Evolutionary conservation across 2,888 invertebrate species (phyloP), one percentile per base, ranked within the genome.

Genomic region (Scaptomyza reducta): DNA sequence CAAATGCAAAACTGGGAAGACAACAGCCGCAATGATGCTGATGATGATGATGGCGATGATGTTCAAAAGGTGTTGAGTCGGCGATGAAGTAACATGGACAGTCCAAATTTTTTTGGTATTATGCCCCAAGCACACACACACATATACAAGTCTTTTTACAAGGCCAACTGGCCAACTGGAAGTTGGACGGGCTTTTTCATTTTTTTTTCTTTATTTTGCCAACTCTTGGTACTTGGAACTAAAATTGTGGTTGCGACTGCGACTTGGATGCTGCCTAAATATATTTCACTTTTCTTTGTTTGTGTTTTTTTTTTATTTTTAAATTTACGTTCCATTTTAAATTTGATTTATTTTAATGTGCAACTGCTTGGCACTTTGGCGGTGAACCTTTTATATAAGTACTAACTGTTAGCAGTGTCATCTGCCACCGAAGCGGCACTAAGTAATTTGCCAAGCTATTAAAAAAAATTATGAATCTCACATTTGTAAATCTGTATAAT

Each of bases 321-420:
- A 29, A 49, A 27, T 61, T 55, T 45, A 57, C 50, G 56, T 31
- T 56, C 56, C 40, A 77, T 58, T 66, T 72, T 64, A 46, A 72
- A 67, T 79, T 70, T 80, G 81, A 81, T 77, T 87, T 83, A 87
- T 77, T 81, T 86, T 74, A 64, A 67, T 79, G 64, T 50, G 47
- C 10, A 9, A n/a, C 3, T 27, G 27, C 27, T 7, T 27, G 6
- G 9, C 7, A 1, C 27, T 27, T 6, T 18, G 35, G 22, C 58
- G 41, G 40, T 11, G 18, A 16, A 14, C 27, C 44, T 47, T 77
- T 82, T 71, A 62, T 81, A 77, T 31, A 31, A 31, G 9, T 31
- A 10, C 31, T 3, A 31, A 0, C 31, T 3, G 2, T 2, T 31
- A 77, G 67, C 41, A 53, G 76, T 53, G 70, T 64, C 87, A 74